Percentiles rank a stretch among this genome's conserved stretches.
These are phyloP conservation scores for Anthopleura sola DNA, from an alignment of 64 coral and sea anemone genomes.

Conservation along the genomic window DNA sequence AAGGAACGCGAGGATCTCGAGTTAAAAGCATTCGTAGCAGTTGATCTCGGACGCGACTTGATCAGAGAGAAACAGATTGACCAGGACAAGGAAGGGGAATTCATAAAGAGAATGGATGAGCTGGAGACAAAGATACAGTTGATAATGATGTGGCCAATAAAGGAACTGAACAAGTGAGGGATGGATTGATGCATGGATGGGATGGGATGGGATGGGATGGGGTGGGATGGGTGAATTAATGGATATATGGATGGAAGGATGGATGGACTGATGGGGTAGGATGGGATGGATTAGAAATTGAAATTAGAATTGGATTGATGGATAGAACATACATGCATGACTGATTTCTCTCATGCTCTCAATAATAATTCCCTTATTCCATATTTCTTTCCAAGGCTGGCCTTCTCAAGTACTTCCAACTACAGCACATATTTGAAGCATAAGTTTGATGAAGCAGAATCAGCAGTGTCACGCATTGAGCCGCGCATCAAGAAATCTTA, in stretches of 20 bases:
- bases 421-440: no score
- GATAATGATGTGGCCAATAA: background rate
- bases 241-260: background rate
- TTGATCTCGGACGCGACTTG: background rate
- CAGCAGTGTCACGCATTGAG: background rate
- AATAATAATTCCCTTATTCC: no score
- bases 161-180: background rate
- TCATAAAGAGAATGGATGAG: background rate
- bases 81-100: background rate
- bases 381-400: no score
- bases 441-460: no score
- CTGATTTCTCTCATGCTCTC: no score
- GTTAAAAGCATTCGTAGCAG: background rate
- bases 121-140: background rate
- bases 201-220: no score
- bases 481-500: background rate
- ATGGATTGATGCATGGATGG: no score
- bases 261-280: background rate
- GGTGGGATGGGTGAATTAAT: background rate
- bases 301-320: background rate
- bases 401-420: no score
- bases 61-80: background rate
- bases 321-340: background rate
- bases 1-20: background rate
- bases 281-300: no score